Conservation (phyloP, 2,888 invertebrate species). For the Hydraecia micacea region DNA sequence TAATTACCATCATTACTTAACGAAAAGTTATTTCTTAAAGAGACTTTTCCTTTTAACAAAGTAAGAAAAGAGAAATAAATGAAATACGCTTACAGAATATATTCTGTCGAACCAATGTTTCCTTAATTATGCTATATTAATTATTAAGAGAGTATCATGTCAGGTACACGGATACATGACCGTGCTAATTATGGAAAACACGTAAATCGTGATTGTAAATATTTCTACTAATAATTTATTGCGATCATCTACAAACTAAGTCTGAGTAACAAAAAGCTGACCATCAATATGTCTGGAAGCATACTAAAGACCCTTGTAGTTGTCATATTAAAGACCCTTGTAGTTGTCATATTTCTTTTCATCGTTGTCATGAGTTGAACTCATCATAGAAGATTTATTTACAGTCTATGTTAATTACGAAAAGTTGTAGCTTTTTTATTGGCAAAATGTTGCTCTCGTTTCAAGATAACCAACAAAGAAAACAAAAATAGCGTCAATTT, state of each 20-base stretch:
- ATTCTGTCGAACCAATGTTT: not conserved
- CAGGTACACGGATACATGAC: not conserved
- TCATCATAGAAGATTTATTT: not conserved
- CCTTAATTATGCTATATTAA: slow-evolving; percentile 2
- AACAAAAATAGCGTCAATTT: not conserved
- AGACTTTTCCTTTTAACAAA: slow-evolving; percentile 24
- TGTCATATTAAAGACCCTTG: not conserved
- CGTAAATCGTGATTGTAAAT: not conserved
- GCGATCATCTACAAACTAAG: not conserved
- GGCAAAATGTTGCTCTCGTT: not conserved
- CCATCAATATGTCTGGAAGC: not conserved
- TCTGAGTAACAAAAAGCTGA: not conserved
- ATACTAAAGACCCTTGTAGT: too few species aligned
- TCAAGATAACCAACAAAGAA: not conserved
- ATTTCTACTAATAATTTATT: not conserved
- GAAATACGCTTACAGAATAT: slow-evolving; percentile 6
- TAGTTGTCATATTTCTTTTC: not conserved
- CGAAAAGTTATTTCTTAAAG: slow-evolving; percentile 23
- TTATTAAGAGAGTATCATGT: not conserved
- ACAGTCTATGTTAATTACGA: not conserved
- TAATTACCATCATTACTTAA: slow-evolving; percentile 17
- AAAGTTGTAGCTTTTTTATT: not conserved
- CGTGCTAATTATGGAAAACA: not conserved
- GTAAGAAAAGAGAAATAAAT: slow-evolving; percentile 12
- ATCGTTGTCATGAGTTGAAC: not conserved